A percentile compares a stretch with the other conserved stretches of the same genome.
Conservation (phyloP, 2,797 vertebrate genomes). For the Antrozous pallidus region DNA sequence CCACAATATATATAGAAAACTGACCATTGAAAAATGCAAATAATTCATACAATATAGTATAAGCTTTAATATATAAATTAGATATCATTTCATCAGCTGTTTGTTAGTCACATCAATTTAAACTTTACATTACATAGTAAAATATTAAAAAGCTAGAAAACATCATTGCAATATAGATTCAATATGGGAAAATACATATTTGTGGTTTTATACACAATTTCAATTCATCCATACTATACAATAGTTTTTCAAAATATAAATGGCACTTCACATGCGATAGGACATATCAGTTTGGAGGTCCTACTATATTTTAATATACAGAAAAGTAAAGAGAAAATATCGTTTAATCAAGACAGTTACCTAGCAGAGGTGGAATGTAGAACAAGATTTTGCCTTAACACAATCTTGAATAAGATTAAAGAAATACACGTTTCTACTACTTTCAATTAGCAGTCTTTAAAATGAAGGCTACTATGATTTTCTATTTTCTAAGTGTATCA, state of each 20-base stretch:
- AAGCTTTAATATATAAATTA: constrained; percentile 80
- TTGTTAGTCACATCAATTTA: constrained; percentile 67
- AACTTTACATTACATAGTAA: constrained; percentile 79
- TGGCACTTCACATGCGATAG: constrained; percentile 79
- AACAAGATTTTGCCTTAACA: constrained; percentile 67
- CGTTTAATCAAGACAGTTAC: constrained; percentile 38
- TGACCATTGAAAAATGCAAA: constrained; percentile 76
- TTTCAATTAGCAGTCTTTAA: constrained; percentile 52
- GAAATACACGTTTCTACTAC: constrained; percentile 64
- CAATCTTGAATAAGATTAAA: constrained; percentile 58
- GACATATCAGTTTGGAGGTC: constrained; percentile 68
- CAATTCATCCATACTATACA: constrained; percentile 74
- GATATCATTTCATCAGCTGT: constrained; percentile 60
- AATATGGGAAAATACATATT: constrained; percentile 82
- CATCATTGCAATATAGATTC: constrained; percentile 74
- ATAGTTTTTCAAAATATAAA: constrained; percentile 81
- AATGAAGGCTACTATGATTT: constrained; percentile 66
- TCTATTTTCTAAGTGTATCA: constrained; percentile 63
- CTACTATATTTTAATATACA: constrained; percentile 60
- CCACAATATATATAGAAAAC: constrained; percentile 72
- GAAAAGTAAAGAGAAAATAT: constrained; percentile 65
- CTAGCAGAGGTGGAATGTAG: constrained; percentile 65
- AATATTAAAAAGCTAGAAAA: constrained; percentile 84
- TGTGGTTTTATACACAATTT: constrained; percentile 81
- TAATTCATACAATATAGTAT: constrained; percentile 73